Conservation (phyloP, 2,113 vertebrate genomes). For the Tichodroma muraria region DNA sequence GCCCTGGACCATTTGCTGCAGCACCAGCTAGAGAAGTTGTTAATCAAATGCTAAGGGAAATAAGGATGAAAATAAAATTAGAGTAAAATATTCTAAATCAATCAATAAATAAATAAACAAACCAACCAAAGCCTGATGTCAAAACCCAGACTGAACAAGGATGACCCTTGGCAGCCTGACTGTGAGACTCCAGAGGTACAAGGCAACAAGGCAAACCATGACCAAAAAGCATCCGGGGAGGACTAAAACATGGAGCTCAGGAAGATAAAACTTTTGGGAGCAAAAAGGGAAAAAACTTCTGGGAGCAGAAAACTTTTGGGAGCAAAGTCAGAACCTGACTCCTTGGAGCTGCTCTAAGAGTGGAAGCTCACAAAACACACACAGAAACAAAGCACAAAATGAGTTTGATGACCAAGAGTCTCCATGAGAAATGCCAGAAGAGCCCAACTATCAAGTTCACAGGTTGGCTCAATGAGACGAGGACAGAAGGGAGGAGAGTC, state of each 20-base stretch:
- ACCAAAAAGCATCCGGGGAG: fast-evolving
- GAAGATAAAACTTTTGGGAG: background rate
- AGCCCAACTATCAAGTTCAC: background rate
- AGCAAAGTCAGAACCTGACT: background rate
- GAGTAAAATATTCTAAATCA: background rate
- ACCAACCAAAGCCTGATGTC: background rate
- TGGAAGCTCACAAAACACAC: background rate
- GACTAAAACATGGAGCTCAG: fast-evolving
- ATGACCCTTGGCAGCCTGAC: background rate
- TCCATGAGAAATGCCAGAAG: background rate
- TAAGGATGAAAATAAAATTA: background rate
- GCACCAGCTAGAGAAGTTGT: background rate
- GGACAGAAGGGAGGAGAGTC: background rate
- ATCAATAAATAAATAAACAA: background rate
- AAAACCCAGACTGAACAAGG: background rate
- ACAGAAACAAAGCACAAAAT: background rate
- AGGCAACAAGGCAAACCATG: background rate
- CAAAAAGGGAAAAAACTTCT: background rate
- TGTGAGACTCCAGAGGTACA: background rate
- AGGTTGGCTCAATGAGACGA: fast-evolving
- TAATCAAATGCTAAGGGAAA: background rate
- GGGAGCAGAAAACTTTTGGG: background rate
- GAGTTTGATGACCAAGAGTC: fast-evolving
- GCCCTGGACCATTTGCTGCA: background rate
- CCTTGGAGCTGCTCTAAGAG: background rate